Base-by-base conservation (phyloP, 2,113 vertebrate species). In the Sminthopsis crassicaudata region DNA sequence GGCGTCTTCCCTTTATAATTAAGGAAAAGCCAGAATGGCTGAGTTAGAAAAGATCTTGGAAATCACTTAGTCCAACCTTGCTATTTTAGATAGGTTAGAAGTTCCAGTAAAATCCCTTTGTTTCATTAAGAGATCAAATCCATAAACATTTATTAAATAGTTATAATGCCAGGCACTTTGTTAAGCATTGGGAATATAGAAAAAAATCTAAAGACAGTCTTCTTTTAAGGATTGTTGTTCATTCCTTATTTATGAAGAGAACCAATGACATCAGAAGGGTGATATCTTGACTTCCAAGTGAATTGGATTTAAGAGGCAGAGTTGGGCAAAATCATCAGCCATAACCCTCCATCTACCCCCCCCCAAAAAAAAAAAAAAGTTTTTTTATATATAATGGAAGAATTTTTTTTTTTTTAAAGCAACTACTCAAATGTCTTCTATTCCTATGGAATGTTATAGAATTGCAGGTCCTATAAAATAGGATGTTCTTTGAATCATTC, bases 21-120 rank as follows among this genome's bases (percentile, higher is more conserved):
- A 67, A 67, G 27, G 60, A 84, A 84, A n/a, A n/a, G n/a, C n/a
- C n/a, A 84, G n/a, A 84, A 23, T 8, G 6, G 36, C 51, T 26
- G 26, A 92, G 60, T 50, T 93, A 27, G 51, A 94, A 27, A 54
- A 96, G 55, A 0, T 2, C 46, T 94, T 93, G 91, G 57, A 94
- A 90, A 88, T 92, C 16, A 52, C 30, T 11, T 50, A 96, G 36
- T 51, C 27, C 7, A 94, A 19, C n/a, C 84, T n/a, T 91, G 50
- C 91, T 19, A 55, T 46, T 95, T 94, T 93, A 36, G 12, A 94
- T 51, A 91, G 92, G 36, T 90, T 76, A 67, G 52, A 93, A 55
- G 46, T 22, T 67, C 12, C 88, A 92, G 36, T 9, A 36, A 90
- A 90, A 26, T 51, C 14, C 5, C n/a, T 95, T 94, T 30, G 52